Evolutionary conservation across 2,113 vertebrate species (phyloP).

Genomic region (human): GRCh38 chr13:107980001-107980500

Average conservation of each 20-base stretch:
- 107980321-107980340: not conserved
- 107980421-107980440: not conserved
- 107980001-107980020: not conserved
- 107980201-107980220: not conserved
- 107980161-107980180: conserved; percentile 1
- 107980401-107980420: not conserved
- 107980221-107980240: not conserved
- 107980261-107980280: not conserved
- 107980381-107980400: not conserved
- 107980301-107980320: not conserved
- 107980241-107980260: not conserved
- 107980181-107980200: not conserved
- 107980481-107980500: not conserved
- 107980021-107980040: not conserved
- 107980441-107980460: not conserved
- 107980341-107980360: not conserved
- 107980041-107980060: not conserved
- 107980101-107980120: conserved; percentile 34
- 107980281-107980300: not conserved
- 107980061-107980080: conserved; percentile 23
- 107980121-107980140: conserved; percentile 55
- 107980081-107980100: conserved; percentile 11
- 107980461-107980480: not conserved
- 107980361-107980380: not conserved
- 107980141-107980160: conserved; percentile 37